These are phyloP conservation scores for Drosophila demipolita DNA, from an alignment of 2,888 invertebrate genomes.

Conservation along the genomic window DNA sequence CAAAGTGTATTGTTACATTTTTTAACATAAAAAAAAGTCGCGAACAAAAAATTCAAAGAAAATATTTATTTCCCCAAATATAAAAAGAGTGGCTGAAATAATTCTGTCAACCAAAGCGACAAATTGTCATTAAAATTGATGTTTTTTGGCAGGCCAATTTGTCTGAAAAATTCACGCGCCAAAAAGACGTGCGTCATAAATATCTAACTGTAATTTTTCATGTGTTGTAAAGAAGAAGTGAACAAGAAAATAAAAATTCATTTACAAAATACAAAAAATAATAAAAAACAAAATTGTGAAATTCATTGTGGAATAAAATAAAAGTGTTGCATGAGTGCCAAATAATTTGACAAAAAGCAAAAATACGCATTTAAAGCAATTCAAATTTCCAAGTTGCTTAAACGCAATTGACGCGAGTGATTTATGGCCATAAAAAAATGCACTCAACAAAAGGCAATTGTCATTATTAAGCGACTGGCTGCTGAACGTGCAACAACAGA, in stretches of 20 bases:
- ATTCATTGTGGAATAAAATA: slow-evolving; percentile 3
- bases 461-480: slow-evolving; percentile 28
- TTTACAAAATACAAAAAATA: too few relatives aligned
- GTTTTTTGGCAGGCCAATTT: not conserved
- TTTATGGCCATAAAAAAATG: slow-evolving; percentile 43
- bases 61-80: not conserved
- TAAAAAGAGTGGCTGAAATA: not conserved
- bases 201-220: not conserved
- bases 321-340: slow-evolving; percentile 1
- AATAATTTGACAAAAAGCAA: not conserved
- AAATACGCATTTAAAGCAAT: slow-evolving; percentile 2
- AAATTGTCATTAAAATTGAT: slow-evolving; percentile 5
- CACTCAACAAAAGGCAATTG: slow-evolving; percentile 48
- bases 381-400: slow-evolving; percentile 9
- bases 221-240: not conserved
- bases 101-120: not conserved
- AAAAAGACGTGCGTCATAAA: slow-evolving; percentile 6
- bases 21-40: slow-evolving; percentile 29
- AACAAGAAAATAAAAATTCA: not conserved
- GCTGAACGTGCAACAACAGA: slow-evolving; percentile 44
- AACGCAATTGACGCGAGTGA: slow-evolving; percentile 37
- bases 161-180: slow-evolving; percentile 3
- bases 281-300: slow-evolving; percentile 1
- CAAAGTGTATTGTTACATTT: slow-evolving; percentile 29
- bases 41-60: not conserved